Base-by-base conservation (phyloP, 1,140 invertebrate genomes). In the Lucilia cuprina region DNA sequence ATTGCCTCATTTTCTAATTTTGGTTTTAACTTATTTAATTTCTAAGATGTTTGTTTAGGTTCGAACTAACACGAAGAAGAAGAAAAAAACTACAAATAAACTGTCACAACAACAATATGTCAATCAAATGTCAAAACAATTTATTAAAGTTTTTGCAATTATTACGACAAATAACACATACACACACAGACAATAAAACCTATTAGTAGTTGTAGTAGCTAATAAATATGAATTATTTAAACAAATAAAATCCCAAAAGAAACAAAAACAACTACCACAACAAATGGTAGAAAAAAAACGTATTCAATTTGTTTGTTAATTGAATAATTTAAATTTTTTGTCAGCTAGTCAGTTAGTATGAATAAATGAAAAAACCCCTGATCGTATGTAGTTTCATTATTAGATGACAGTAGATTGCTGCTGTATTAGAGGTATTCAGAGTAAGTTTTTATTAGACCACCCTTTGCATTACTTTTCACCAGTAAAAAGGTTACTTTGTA, bases 71-170 rank as follows among this genome's bases (percentile, higher is more conserved):
- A 8, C 17, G 17, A 55, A 4, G n/a, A n/a, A n/a, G n/a, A n/a
- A n/a, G n/a, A n/a, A 55, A n/a, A 74, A 25, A 25, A 8, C n/a
- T 0, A 74, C n/a, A 30, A 75, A 2, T 8, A 41, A 41, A 41
- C 41, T 41, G 41, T 41, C 41, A 75, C 30, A 78, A 78, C 30
- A 78, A 78, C 14, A 78, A 78, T 17, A 78, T 78, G 75, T 78
- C 75, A 78, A 78, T 78, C 75, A 78, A 78, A 78, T 78, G 75
- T 78, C 75, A 78, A 78, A 78, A 78, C 35, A 78, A 47, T 78
- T 78, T 78, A 78, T 70, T 70, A 70, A 70, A 70, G 19, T 70
- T 70, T 21, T 70, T 70, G 65, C 65, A 70, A 70, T 41, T 41
- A 41, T 41, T 41, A 41, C 41, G 41, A 41, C 2, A 41, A 41